Base-by-base conservation (phyloP, 2,797 vertebrate species). In the Capromys pilorides region DNA sequence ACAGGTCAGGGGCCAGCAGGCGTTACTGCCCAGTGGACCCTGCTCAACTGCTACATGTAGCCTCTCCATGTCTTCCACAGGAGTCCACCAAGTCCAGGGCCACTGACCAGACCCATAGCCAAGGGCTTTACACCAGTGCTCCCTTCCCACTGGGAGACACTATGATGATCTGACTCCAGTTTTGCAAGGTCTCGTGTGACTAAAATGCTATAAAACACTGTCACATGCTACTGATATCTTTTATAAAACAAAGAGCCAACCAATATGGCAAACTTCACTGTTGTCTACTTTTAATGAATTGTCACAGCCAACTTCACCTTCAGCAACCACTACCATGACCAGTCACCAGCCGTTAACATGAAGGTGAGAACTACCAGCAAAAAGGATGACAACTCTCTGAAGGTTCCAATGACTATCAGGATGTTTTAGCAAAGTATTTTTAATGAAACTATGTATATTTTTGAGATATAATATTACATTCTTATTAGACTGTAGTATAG, bases 21-120 rank as follows among this genome's bases (percentile, higher is more conserved):
- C 98, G 6, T 99, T 99, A 98, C 99, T 99, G 96, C 99, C 99
- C 49, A 99, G 99, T 0, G 99, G 99, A 49, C 99, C 99, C 13
- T 99, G 98, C 98, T 99, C 99, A 97, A 99, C 99, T 16, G 99
- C 99, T 93, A 99, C 99, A 88, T 98, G 99, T 62, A 99, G 98
- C 3, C 99, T 99, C 98, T 99, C 99, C 2, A 99, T 99, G 87
- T 99, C 99, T 96, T 99, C 99, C 97, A 99, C 99, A 8, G 0
- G 99, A 98, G 96, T 99, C 86, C 88, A 97, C 98, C 97, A 98
- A 96, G 54, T 98, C 97, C 41, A 96, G 96, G 51, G 95, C 67
- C 54, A 75, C 93, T 66, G 64, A 91, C 92, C 73, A 9, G n/a
- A 91, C 97, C 84, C 94, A 84, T 92, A 80, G 94, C 51, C 33